Evolutionary conservation across 2,888 invertebrate genomes (phyloP).

Genomic region (Sarcophaga subvicina): DNA sequence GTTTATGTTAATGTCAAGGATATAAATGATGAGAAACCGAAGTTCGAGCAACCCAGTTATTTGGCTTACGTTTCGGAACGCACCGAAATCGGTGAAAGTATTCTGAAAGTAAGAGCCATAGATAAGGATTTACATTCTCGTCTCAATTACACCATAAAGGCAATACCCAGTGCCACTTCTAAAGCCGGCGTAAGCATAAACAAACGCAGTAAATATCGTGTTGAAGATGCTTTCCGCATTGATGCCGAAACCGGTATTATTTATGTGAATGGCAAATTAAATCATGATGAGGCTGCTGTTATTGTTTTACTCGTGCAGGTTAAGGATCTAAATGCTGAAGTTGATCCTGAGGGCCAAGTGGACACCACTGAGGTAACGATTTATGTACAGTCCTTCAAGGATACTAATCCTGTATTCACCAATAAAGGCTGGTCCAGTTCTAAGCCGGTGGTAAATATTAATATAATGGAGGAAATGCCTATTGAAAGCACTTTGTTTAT

Average conservation of each 20-base stretch:
- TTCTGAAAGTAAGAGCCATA: constrained; percentile 86
- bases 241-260: constrained; percentile 87
- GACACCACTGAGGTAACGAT: constrained; percentile 88
- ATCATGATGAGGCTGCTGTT: constrained; percentile 89
- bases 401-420: constrained; percentile 89
- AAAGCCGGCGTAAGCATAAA: constrained; percentile 88
- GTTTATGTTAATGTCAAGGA: constrained; percentile 88
- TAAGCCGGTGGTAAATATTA: constrained; percentile 86
- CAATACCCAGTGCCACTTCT: constrained; percentile 87
- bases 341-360: constrained; percentile 85
- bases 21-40: constrained; percentile 92
- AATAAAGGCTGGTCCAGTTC: constrained; percentile 88
- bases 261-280: constrained; percentile 85
- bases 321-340: constrained; percentile 87
- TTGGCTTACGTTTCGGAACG: constrained; percentile 88
- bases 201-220: constrained; percentile 84
- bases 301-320: constrained; percentile 89
- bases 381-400: constrained; percentile 90
- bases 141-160: constrained; percentile 87
- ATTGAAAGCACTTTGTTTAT: constrained; percentile 88
- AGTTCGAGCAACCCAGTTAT: constrained; percentile 85
- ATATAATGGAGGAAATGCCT: constrained; percentile 89
- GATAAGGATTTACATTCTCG: constrained; percentile 88
- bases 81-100: constrained; percentile 84
- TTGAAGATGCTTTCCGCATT: constrained; percentile 87